Base-by-base conservation (phyloP, 2,888 invertebrate genomes). In the Stenotaenia linearis region DNA sequence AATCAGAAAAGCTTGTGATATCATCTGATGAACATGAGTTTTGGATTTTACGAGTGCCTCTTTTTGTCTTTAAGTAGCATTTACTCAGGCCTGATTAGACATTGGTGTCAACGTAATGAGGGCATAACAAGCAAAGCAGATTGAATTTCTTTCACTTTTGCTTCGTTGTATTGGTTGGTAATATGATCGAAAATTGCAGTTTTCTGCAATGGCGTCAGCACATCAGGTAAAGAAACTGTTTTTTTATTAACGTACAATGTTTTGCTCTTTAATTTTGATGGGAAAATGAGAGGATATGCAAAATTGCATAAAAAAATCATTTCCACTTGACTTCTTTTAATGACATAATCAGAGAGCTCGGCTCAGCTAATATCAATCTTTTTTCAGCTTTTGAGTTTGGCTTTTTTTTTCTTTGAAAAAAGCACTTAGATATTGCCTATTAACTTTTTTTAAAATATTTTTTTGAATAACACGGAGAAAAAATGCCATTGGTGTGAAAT, bases 11-110 rank as follows among this genome's bases (percentile, higher is more conserved):
- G 61, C 61, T 9, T 61, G 25, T 2, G 61, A 28, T 61, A 61
- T 61, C 25, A 61, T 61, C 61, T 61, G 61, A 61, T 61, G 61
- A 61, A 61, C 61, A 61, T 25, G 61, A 61, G 61, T 61, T 61
- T 61, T 25, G 9, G 61, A 61, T 61, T 61, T 61, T 61, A 61
- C 23, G 61, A 61, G 25, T 25, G 61, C 15, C 23, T 21, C 61
- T 45, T 45, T 2, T 12, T 10, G 61, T 7, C 23, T 61, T 61
- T 61, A 61, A 61, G 61, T 61, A 61, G 61, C 61, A 61, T 61
- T 61, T 61, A 61, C 61, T 25, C 25, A 28, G 61, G 21, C 23
- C 61, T 61, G 61, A 61, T 61, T 61, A 61, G 61, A 61, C 61
- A 61, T 61, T 61, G 61, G 61, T 61, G 61, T 61, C 61, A 25